Evolutionary conservation across 1,140 invertebrate species (phyloP).

Genomic region (Copidosoma floridanum): DNA sequence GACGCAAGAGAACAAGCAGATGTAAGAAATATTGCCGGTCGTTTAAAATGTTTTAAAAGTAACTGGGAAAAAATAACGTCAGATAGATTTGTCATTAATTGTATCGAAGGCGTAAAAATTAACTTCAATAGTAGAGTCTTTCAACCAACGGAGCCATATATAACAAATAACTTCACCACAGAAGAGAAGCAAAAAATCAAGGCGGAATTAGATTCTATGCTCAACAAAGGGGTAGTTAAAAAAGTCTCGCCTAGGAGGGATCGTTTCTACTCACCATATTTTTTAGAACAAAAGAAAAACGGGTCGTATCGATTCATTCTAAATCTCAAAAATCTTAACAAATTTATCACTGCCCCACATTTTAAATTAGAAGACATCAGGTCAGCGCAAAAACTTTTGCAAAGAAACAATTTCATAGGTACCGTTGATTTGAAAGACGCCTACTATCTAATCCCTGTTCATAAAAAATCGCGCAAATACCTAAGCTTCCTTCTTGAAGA

Average conservation of each 20-base stretch:
- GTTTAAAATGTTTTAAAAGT: too few species aligned
- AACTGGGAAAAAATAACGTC: too few species aligned
- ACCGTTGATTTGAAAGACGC: too few species aligned
- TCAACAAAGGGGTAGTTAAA: background rate
- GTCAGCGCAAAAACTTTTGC: slow-evolving; percentile 1
- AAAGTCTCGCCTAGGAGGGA: background rate
- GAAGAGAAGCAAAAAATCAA: background rate
- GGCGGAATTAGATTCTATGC: background rate
- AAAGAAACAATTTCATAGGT: background rate
- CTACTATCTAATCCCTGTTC: too few species aligned
- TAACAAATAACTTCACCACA: background rate
- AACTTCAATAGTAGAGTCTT: too few species aligned
- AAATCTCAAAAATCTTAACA: too few species aligned
- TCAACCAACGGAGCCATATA: too few species aligned
- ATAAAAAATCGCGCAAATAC: too few species aligned
- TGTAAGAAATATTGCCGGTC: too few species aligned
- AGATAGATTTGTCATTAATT: background rate
- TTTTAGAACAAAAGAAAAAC: slow-evolving; percentile 40
- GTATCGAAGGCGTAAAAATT: too few species aligned
- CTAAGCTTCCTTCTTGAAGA: too few species aligned
- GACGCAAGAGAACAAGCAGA: too few species aligned
- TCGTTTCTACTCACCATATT: slow-evolving; percentile 27
- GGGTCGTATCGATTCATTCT: slow-evolving; percentile 27
- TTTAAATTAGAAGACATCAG: slow-evolving; percentile 37
- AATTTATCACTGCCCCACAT: slow-evolving; percentile 13